A percentile compares a stretch with the other conserved stretches of the same genome.
Conservation (phyloP, 2,797 vertebrate species). For the Pseudochirops cupreus region DNA sequence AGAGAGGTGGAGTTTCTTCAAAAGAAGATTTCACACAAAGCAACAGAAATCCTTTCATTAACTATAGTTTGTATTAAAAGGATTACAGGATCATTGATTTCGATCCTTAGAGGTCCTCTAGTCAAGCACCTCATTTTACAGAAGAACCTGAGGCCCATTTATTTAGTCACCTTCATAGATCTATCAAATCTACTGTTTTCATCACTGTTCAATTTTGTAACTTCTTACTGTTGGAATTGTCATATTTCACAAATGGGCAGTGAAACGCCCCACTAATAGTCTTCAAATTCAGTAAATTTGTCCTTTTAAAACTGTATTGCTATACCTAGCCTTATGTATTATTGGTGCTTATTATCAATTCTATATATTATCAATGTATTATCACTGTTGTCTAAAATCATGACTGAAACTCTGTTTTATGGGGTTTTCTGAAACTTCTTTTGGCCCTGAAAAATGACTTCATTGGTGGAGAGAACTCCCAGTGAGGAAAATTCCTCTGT, state of each 20-base stretch:
- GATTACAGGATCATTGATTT: background rate
- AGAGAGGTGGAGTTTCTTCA: constrained; percentile 24
- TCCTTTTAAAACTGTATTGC: background rate
- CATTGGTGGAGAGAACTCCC: background rate
- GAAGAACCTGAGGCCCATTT: background rate
- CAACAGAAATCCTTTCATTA: constrained; percentile 69
- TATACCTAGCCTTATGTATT: background rate
- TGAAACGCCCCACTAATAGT: background rate
- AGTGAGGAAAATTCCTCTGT: background rate
- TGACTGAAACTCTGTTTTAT: background rate
- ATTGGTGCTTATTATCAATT: background rate
- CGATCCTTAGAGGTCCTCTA: background rate
- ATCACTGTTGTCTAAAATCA: background rate
- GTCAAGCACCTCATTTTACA: background rate
- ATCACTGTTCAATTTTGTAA: background rate
- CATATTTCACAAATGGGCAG: background rate
- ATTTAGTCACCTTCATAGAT: background rate
- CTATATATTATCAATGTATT: background rate
- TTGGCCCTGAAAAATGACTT: background rate
- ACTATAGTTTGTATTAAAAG: constrained; percentile 59
- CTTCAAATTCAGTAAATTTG: background rate
- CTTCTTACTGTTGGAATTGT: background rate
- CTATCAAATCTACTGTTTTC: background rate
- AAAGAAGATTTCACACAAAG: constrained; percentile 69
- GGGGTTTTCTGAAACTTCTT: background rate